Percentiles rank a stretch among this genome's conserved stretches.
These are phyloP conservation scores for Formica exsecta DNA, from an alignment of 1,140 invertebrate species.

Conservation along the genomic window DNA sequence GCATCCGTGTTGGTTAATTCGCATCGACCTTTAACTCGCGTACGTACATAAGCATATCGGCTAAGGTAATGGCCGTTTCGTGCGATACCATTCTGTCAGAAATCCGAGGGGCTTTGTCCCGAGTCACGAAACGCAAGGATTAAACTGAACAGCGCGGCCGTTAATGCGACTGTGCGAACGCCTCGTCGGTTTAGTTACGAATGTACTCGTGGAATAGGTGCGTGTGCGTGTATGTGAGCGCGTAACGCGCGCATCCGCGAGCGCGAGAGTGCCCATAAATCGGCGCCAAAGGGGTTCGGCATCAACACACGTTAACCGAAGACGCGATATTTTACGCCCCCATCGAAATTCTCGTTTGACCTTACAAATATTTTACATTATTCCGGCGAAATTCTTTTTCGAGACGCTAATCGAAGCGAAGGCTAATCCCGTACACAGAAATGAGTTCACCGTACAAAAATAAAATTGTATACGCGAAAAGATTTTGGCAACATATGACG, in stretches of 20 bases:
- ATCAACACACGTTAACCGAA: slow-evolving; percentile 39
- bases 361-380: slow-evolving; percentile 52
- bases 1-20: slow-evolving; percentile 71
- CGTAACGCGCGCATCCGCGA: slow-evolving; percentile 58
- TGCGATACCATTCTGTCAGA: slow-evolving; percentile 86
- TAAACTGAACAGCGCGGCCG: slow-evolving; percentile 82
- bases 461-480: slow-evolving; percentile 34
- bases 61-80: slow-evolving; percentile 86
- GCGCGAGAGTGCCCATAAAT: slow-evolving; percentile 64
- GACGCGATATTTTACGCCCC: slow-evolving; percentile 54
- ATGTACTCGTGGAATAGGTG: slow-evolving; percentile 24
- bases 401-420: slow-evolving; percentile 39
- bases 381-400: slow-evolving; percentile 51
- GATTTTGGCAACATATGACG: slow-evolving; percentile 8
- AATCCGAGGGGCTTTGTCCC: slow-evolving; percentile 86
- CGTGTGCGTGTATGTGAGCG: neutral
- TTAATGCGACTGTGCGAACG: slow-evolving; percentile 80
- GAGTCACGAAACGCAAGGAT: slow-evolving; percentile 86
- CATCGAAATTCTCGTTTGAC: slow-evolving; percentile 18
- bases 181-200: slow-evolving; percentile 34
- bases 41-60: slow-evolving; percentile 68
- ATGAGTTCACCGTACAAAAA: slow-evolving; percentile 54
- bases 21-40: slow-evolving; percentile 74
- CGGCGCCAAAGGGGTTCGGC: slow-evolving; percentile 43
- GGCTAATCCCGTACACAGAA: slow-evolving; percentile 43